Evolutionary conservation across 2,113 vertebrate genomes (phyloP).

Genomic region (Nestor notabilis): DNA sequence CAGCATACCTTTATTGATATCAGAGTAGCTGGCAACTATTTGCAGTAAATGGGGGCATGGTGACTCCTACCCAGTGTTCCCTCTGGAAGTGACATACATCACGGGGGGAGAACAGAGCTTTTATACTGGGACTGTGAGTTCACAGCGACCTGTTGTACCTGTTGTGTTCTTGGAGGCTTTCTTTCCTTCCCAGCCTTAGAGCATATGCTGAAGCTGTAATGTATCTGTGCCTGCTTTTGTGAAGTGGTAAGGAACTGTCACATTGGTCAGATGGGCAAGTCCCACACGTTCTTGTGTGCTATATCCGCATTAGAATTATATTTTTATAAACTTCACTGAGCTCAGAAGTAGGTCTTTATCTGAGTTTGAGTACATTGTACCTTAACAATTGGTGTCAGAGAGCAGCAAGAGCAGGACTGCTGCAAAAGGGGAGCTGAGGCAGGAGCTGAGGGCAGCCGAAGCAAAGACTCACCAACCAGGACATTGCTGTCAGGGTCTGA

Average conservation of each 20-base stretch:
- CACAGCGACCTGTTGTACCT: background rate
- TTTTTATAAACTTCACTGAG: background rate
- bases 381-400: background rate
- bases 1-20: accelerated
- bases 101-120: background rate
- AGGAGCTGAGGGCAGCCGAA: background rate
- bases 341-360: background rate
- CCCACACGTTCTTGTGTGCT: background rate
- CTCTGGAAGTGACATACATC: background rate
- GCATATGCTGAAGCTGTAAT: background rate
- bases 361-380: background rate
- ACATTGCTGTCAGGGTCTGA: background rate
- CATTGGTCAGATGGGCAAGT: accelerated
- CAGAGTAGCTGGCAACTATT: background rate
- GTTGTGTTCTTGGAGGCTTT: background rate
- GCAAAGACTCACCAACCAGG: accelerated
- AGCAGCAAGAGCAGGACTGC: background rate
- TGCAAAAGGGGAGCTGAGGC: background rate
- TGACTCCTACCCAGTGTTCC: accelerated
- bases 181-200: background rate
- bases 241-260: background rate
- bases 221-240: background rate
- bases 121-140: background rate
- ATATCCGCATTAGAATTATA: background rate
- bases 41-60: background rate